A percentile compares a stretch with the other conserved stretches of the same genome.
phyloP scores from a whole-genome alignment of 2,113 vertebrate species.

The Pongo abelii region DNA sequence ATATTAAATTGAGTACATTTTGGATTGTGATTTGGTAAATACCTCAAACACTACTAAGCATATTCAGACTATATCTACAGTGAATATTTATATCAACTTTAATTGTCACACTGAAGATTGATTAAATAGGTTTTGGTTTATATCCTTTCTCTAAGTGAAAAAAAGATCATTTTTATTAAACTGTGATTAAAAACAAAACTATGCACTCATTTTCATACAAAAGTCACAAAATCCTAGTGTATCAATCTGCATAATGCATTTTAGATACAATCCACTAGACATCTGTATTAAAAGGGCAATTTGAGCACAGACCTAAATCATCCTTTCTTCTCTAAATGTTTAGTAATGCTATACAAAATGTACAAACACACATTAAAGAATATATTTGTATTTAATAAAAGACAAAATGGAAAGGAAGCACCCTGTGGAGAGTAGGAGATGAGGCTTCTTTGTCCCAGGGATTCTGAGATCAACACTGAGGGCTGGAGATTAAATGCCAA shows the following conservation, averaged over 20 bases:
- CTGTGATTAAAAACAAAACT: background rate
- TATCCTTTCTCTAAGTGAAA: background rate
- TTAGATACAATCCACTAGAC: background rate
- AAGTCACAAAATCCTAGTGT: background rate
- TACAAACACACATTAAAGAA: background rate
- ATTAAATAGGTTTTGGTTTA: background rate
- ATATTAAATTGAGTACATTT: background rate
- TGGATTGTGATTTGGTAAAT: background rate
- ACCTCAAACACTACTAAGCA: background rate
- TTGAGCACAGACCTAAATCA: background rate
- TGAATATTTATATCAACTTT: background rate
- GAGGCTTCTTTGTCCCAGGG: background rate
- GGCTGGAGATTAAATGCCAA: background rate
- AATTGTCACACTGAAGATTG: constrained; percentile 20
- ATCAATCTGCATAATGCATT: background rate
- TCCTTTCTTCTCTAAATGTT: background rate
- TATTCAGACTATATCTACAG: background rate
- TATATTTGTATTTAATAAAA: background rate
- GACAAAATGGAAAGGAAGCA: background rate
- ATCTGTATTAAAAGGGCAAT: background rate
- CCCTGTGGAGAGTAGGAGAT: background rate
- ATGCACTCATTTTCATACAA: background rate
- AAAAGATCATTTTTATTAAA: background rate
- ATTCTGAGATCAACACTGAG: background rate
- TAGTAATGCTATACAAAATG: background rate